Base-by-base conservation (phyloP, 2,888 invertebrate genomes). In the Dusona sp. region DNA sequence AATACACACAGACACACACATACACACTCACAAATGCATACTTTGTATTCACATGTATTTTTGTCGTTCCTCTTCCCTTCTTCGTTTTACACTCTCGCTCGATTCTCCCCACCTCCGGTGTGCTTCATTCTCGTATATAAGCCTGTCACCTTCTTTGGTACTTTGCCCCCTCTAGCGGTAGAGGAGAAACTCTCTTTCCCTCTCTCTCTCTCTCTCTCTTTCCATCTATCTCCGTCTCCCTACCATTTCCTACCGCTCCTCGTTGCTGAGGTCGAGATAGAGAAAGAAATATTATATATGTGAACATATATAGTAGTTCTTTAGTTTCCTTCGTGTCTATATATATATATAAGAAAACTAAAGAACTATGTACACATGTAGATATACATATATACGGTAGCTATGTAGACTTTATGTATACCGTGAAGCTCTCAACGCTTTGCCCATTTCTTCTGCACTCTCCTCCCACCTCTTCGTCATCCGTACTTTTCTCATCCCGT, bases 401-500 rank as follows among this genome's bases (percentile, higher is more conserved):
- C 65, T 77, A 73, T 82, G 85, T 79, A 74, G 42, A 51, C 9
- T 73, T n/a, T 73, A 73, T 79, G 36, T 73, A 79, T 33, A 61
- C 29, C 57, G 33, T 61, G 80, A 86, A 86, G 83, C 86, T 83
- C 86, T 86, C 83, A 61, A 83, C 86, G 86, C 83, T 86, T 86
- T 64, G 38, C 83, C 36, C 70, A 77, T 64, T 83, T 77, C 82
- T 84, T 61, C 74, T 73, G 72, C 54, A 38, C 70, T 83, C 77
- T 74, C 75, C 79, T 79, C 81, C 68, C 82, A 75, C 85, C 74
- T 68, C 68, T 84, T 79, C 68, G 67, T 80, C 79, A 48, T 72
- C 80, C 51, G 64, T 84, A 79, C 81, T 82, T 83, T 38, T 82
- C 78, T 88, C 88, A 87, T 88, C 79, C 87, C 81, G 78, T 75